Evolutionary conservation across 2,888 invertebrate species (phyloP), one percentile per base, ranked within the genome.

Genomic region (Eubasilissa splendida): DNA sequence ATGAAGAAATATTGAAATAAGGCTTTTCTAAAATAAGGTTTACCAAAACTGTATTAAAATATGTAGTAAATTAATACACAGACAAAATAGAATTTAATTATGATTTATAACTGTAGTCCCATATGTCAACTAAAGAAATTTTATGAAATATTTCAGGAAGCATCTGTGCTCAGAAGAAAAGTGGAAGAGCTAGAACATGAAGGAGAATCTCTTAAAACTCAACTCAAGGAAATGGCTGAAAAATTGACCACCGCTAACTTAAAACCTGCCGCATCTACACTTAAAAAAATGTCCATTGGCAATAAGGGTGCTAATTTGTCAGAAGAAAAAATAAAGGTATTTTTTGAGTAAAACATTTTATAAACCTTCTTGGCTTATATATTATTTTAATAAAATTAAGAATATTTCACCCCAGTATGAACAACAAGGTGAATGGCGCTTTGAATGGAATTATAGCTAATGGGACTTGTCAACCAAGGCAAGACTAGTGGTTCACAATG

Each of bases 181-280:
- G 94, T 96, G 80, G 96, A 96, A 87, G 96, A 96, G 85, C 88
- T 96, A 84, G 96, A 97, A 88, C 93, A 92, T 84, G 96, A 96
- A 86, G 95, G 94, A 86, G 93, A 94, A 81, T 92, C 92, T 70
- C 88, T 94, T 12, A 94, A 93, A 86, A 93, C 93, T 85, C 95
- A 96, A 89, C 91, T 95, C 9, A 94, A 94, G 85, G 96, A 96
- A 84, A 88, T 96, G 52, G 93, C 95, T 84, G 94, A 95, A 4
- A 95, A 95, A 88, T 86, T 95, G 50, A 89, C 91, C 66, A 88
- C 88, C 33, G 90, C 87, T 71, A 86, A 87, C 52, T 86, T 85
- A n/a, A 90, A 90, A 85, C 86, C 87, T 14, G 86, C 86, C 74
- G 86, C 87, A 3, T 88, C 86, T 84, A 85, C 88, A 59, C 86